Evolutionary conservation across 1,140 invertebrate species (phyloP), one percentile per base, ranked within the genome.

Genomic region (Alviniconcha marisindica): DNA sequence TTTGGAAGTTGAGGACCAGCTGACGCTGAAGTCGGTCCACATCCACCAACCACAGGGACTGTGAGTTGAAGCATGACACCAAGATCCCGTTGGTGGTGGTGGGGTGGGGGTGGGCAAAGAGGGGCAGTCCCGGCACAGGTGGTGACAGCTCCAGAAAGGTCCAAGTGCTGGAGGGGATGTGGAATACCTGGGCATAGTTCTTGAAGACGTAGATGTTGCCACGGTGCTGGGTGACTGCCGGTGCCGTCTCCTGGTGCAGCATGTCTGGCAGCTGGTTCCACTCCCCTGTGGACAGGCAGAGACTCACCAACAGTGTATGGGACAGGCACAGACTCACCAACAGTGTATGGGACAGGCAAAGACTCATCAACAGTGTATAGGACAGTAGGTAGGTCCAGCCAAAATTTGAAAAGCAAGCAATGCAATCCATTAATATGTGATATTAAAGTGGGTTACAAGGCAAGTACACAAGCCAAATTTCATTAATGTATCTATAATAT

Each of bases 141-240:
- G 38, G 33, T 14, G 36, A 69, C 2, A 80, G 78, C 24, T 80
- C 14, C 56, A 80, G 78, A 10, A 33, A 69, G 15, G 78, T 40
- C 78, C 78, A 80, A 18, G 78, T 42, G 33, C 15, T 24, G 24
- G 40, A 42, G 40, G 56, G 24, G 1, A 69, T 38, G 60, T 48
- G 12, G n/a, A 66, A 80, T 38, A 80, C 40, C 78, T 80, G 78
- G 36, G 38, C 54, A 28, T 66, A 80, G 60, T 80, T 80, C 60
- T 80, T 80, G 33, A 80, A 66, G 38, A 80, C 56, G 38, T 80
- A 80, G 60, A 80, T 80, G 28, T n/a, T 28, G 2, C 60, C 78
- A 12, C 40, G 31, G 40, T 66, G 60, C 21, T 40, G 15, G 5
- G 40, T 38, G 2, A 44, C 54, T 4, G 78, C 78, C 1, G 78